These are phyloP conservation scores for Fabriciana adippe DNA, from an alignment of 2,888 invertebrate genomes.

Conservation along the genomic window DNA sequence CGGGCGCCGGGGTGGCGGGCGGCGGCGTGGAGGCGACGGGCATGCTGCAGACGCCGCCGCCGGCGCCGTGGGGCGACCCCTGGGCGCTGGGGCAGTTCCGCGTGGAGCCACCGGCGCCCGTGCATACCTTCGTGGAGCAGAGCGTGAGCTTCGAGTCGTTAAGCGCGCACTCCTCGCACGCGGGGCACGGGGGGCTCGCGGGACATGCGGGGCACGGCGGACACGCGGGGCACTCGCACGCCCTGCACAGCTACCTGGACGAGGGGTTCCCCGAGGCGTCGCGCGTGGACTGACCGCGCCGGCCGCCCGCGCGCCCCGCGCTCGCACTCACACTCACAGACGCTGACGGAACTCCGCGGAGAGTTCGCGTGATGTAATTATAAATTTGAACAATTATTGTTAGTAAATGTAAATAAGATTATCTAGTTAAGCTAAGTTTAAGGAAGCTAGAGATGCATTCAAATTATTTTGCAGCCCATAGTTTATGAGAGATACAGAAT, in stretches of 20 bases:
- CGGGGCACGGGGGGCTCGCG: slow-evolving; percentile 51
- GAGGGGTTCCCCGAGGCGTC: slow-evolving; percentile 55
- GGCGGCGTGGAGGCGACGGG: slow-evolving; percentile 50
- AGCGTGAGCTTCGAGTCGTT: slow-evolving; percentile 67
- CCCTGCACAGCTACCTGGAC: slow-evolving; percentile 63
- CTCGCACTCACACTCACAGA: slow-evolving; percentile 64
- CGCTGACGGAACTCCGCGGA: slow-evolving; percentile 22
- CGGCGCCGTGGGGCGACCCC: slow-evolving; percentile 56
- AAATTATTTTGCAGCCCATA: slow-evolving; percentile 75
- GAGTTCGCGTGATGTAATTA: slow-evolving; percentile 58
- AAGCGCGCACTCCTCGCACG: slow-evolving; percentile 57
- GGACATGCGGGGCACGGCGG: slow-evolving; percentile 65
- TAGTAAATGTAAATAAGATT: slow-evolving; percentile 78
- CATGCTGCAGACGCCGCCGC: slow-evolving; percentile 39
- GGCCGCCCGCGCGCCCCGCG: slow-evolving; percentile 67
- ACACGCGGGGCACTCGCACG: slow-evolving; percentile 56
- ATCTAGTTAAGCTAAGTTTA: slow-evolving; percentile 70
- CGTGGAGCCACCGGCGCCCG: slow-evolving; percentile 66
- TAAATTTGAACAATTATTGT: slow-evolving; percentile 70
- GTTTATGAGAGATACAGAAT: slow-evolving; percentile 58
- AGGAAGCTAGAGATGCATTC: slow-evolving; percentile 74
- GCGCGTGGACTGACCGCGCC: slow-evolving; percentile 63
- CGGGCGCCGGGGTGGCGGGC: slow-evolving; percentile 52
- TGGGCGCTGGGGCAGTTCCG: slow-evolving; percentile 73
- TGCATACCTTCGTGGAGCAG: slow-evolving; percentile 71